These are phyloP conservation scores for Acanthurus lineatus DNA, from an alignment of 2,797 vertebrate genomes.

Conservation along the genomic window DNA sequence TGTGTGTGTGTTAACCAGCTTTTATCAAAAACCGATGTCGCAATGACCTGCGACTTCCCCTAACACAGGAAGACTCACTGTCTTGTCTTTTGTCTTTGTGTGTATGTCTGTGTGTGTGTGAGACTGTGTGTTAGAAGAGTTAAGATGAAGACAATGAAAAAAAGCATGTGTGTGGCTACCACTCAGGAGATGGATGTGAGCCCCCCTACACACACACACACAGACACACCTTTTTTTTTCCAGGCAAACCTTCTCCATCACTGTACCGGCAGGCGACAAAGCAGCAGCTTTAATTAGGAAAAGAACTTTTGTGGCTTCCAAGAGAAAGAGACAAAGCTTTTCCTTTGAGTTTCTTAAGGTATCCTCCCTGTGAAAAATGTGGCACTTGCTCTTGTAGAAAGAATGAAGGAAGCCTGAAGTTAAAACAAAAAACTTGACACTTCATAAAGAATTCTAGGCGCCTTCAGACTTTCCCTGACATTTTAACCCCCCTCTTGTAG, in stretches of 20 bases:
- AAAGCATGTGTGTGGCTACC: conserved; percentile 31
- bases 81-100: conserved; percentile 6
- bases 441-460: background rate
- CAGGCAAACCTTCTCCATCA: conserved; percentile 22
- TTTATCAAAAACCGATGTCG: conserved; percentile 67
- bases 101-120: conserved; percentile 28
- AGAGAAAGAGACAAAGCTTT: conserved; percentile 10
- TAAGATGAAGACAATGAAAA: conserved; percentile 17
- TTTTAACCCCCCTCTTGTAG: background rate
- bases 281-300: conserved; percentile 47
- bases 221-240: background rate
- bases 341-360: conserved; percentile 16
- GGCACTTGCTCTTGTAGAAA: conserved; percentile 31
- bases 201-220: conserved; percentile 6
- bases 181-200: conserved; percentile 39
- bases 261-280: background rate
- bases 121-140: conserved; percentile 1
- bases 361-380: conserved; percentile 22
- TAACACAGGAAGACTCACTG: conserved; percentile 52
- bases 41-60: conserved; percentile 76
- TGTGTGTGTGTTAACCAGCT: conserved; percentile 38
- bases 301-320: conserved; percentile 12
- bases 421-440: conserved; percentile 29
- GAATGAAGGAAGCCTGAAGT: conserved; percentile 20
- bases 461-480: conserved; percentile 22